phyloP scores from a whole-genome alignment of 2,797 vertebrate species.

The Lateolabrax maculatus region DNA sequence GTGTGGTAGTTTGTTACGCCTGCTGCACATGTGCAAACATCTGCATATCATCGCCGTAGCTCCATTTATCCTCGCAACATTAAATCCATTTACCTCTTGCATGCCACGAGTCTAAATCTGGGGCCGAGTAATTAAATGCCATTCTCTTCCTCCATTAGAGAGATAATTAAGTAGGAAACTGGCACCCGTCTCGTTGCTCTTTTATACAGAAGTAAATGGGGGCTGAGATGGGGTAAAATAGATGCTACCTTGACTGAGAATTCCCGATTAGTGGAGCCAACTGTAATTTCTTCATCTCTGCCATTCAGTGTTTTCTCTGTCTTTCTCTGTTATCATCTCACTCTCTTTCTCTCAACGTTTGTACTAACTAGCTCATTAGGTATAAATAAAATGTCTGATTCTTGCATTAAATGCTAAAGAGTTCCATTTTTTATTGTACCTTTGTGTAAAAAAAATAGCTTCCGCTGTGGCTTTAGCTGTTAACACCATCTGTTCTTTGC shows the following conservation, averaged over 20 bases:
- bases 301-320: neutral
- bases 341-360: neutral
- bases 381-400: constrained; percentile 6
- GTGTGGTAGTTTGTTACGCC: constrained; percentile 65
- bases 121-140: constrained; percentile 85
- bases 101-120: constrained; percentile 81
- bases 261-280: constrained; percentile 52
- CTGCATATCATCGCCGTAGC: constrained; percentile 78
- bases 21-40: constrained; percentile 82
- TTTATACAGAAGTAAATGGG: constrained; percentile 63
- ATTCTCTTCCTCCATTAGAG: constrained; percentile 85
- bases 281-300: constrained; percentile 41
- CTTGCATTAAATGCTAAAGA: constrained; percentile 10
- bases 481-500: constrained; percentile 3
- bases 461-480: constrained; percentile 15
- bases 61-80: constrained; percentile 83
- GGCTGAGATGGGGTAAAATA: constrained; percentile 59
- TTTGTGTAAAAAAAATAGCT: constrained; percentile 12
- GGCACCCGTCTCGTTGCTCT: constrained; percentile 75
- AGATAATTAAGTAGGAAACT: constrained; percentile 85
- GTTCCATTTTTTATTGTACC: constrained; percentile 21
- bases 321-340: constrained; percentile 11
- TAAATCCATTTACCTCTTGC: constrained; percentile 84
- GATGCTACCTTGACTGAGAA: constrained; percentile 70
- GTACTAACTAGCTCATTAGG: constrained; percentile 18